Conservation (phyloP, 1,140 invertebrate species). For the Orchesella cincta region DNA sequence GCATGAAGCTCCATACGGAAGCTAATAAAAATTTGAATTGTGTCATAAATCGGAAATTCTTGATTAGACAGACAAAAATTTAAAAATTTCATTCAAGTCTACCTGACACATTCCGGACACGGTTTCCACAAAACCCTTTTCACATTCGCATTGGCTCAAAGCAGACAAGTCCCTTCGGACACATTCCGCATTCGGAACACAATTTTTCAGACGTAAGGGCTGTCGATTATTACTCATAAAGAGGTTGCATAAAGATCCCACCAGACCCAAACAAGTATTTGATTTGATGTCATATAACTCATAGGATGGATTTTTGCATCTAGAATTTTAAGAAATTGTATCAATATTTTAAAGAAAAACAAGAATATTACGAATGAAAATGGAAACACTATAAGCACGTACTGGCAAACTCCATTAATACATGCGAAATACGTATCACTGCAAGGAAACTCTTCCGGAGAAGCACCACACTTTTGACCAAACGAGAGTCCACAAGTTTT, state of each 20-base stretch:
- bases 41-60: no score
- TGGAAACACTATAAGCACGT: not conserved
- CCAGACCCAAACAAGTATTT: constrained; percentile 30
- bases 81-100: no score
- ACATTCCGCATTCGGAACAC: constrained; percentile 38
- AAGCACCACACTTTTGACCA: constrained; percentile 29
- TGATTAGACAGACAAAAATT: no score
- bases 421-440: constrained; percentile 41
- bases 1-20: constrained; percentile 28
- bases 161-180: constrained; percentile 34
- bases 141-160: constrained; percentile 41
- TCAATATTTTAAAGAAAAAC: not conserved
- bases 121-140: constrained; percentile 38
- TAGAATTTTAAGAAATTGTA: not conserved
- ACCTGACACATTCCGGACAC: constrained; percentile 39
- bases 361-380: not conserved
- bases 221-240: constrained; percentile 38
- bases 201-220: constrained; percentile 38
- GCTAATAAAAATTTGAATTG: no score
- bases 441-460: constrained; percentile 16
- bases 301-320: constrained; percentile 35
- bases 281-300: constrained; percentile 37
- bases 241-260: constrained; percentile 39
- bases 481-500: constrained; percentile 37
- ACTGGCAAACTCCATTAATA: constrained; percentile 36